Conservation (phyloP, 2,888 invertebrate genomes). For the Lepidocyrtoides sp. region DNA sequence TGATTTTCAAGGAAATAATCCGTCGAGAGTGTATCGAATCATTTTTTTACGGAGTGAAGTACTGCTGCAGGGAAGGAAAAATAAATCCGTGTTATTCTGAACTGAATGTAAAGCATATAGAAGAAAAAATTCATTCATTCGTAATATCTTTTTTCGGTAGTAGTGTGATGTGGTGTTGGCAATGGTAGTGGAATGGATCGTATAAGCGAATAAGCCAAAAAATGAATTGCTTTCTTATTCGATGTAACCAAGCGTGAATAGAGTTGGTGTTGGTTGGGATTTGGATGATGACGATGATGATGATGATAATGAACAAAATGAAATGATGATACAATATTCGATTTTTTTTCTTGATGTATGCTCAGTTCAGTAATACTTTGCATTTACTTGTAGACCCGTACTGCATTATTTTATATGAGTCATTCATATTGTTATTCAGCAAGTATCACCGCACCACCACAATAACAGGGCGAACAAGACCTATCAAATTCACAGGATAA, state of each 20-base stretch:
- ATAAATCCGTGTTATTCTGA: conserved; percentile 30
- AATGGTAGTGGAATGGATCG: not conserved
- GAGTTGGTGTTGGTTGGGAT: not conserved
- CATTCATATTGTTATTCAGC: not conserved
- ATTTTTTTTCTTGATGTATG: conserved; percentile 4
- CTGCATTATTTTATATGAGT: conserved; percentile 14
- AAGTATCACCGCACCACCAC: not conserved
- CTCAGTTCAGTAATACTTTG: not conserved
- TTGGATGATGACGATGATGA: too few relatives aligned
- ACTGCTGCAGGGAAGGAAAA: conserved; percentile 7
- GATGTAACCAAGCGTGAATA: conserved; percentile 13
- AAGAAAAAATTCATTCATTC: conserved; percentile 22
- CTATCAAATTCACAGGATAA: conserved; percentile 3
- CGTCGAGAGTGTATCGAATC: conserved; percentile 26
- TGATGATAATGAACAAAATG: conserved; percentile 2
- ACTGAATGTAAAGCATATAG: conserved; percentile 1
- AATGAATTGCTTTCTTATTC: conserved; percentile 46
- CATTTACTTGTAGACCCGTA: too few relatives aligned
- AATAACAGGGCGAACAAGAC: conserved; percentile 20
- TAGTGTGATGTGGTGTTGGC: not conserved
- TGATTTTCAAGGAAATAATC: conserved; percentile 50
- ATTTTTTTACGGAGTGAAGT: not conserved
- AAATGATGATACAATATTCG: conserved; percentile 18
- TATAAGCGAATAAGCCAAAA: conserved; percentile 24
- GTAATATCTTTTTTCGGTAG: conserved; percentile 18